Evolutionary conservation across 2,888 invertebrate species (phyloP).

Genomic region (Diabrotica balteata): DNA sequence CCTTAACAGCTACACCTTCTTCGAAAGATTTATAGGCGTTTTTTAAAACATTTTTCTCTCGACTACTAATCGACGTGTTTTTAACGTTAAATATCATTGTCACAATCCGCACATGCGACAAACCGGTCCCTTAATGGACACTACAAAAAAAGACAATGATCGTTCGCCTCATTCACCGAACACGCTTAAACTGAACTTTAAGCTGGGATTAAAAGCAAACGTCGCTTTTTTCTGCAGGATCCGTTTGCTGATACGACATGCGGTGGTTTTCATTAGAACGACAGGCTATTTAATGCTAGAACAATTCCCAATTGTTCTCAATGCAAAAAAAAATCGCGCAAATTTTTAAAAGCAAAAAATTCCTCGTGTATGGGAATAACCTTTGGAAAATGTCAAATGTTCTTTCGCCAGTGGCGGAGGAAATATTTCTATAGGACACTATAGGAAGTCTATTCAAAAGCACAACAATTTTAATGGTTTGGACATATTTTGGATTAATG

Average conservation of each 20-base stretch:
- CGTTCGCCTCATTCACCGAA: slow-evolving; percentile 19
- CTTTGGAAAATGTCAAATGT: too few relatives aligned
- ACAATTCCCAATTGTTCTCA: slow-evolving; percentile 40
- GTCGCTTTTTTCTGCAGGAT: slow-evolving; percentile 3
- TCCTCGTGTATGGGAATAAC: too few relatives aligned
- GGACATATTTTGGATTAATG: too few relatives aligned
- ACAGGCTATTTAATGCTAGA: slow-evolving; percentile 16
- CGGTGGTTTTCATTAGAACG: slow-evolving; percentile 3
- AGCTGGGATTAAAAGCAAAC: slow-evolving; percentile 5
- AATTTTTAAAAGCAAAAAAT: too few relatives aligned
- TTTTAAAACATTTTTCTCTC: background rate
- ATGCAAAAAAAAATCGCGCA: slow-evolving; percentile 23
- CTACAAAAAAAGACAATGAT: slow-evolving; percentile 21
- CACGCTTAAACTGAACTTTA: slow-evolving; percentile 23
- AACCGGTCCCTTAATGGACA: slow-evolving; percentile 11
- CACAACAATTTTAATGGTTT: too few relatives aligned
- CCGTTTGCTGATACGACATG: background rate
- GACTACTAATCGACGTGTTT: background rate
- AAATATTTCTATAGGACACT: too few relatives aligned
- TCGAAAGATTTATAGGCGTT: background rate
- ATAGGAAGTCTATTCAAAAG: too few relatives aligned
- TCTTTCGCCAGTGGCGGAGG: too few relatives aligned
- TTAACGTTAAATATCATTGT: background rate
- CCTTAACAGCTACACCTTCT: background rate
- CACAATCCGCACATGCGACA: slow-evolving; percentile 5